These are phyloP conservation scores for Neosalanx taihuensis DNA, from an alignment of 2,797 vertebrate genomes.

Conservation along the genomic window DNA sequence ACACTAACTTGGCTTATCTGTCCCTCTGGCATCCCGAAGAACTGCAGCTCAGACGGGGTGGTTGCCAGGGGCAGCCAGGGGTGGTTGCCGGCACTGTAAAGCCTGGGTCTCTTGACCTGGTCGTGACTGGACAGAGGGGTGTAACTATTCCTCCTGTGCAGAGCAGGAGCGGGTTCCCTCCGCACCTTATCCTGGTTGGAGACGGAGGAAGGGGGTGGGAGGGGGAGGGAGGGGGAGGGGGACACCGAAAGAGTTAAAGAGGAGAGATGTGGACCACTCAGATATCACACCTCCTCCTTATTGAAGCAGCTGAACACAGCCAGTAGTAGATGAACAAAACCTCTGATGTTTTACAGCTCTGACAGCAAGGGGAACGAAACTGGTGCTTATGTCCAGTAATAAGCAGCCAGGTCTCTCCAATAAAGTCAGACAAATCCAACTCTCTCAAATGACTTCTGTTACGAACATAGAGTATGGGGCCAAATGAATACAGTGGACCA, in stretches of 20 bases:
- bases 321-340: conserved; percentile 16
- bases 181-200: conserved; percentile 78
- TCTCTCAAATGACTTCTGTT: background rate
- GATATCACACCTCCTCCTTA: background rate
- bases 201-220: conserved; percentile 25
- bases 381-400: conserved; percentile 2
- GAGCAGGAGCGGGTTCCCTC: conserved; percentile 75
- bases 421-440: conserved; percentile 1
- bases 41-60: conserved; percentile 73
- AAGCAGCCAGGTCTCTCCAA: background rate
- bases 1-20: conserved; percentile 84
- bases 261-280: conserved; percentile 28
- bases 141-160: conserved; percentile 94
- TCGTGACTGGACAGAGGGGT: conserved; percentile 90
- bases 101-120: conserved; percentile 86
- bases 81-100: conserved; percentile 92
- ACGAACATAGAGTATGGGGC: no score
- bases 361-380: background rate
- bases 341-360: background rate
- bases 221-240: conserved; percentile 36
- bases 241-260: conserved; percentile 66
- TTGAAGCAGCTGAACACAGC: background rate
- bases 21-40: conserved; percentile 79
- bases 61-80: conserved; percentile 81
- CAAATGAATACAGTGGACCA: background rate